Evolutionary conservation across 35 echinoderm and acorn worm species (phyloP), one percentile per base, ranked within the genome.

Genomic region (Lytechinus pictus): DNA sequence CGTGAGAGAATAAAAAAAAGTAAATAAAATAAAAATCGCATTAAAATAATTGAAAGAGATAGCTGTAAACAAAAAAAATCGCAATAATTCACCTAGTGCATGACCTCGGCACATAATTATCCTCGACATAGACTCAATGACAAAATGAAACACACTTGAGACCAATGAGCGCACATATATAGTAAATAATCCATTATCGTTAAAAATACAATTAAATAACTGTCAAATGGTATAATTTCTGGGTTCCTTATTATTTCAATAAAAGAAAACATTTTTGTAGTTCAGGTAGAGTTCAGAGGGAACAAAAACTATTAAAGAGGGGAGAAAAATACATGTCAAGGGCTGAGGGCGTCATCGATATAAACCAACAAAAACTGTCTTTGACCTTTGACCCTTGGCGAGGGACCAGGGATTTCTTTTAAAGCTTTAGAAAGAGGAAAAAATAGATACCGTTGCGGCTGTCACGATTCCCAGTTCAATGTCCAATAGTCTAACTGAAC

Each of bases 391-490:
- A 79, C 66, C 66, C 66, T 24, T 79, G 66, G 66, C 66, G 21
- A 14, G 7, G 21, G 66, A 79, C 16, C 66, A 79, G 66, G n/a
- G 66, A 79, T 44, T 44, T 44, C 2, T 44, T 44, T 44, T 44
- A 79, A n/a, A 79, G n/a, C 19, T 79, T 79, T 16, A 79, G 66
- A 24, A 79, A 24, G 16, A 79, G 19, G 19, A 79, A 24, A 79
- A 79, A 79, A 79, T 24, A 6, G 66, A 79, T 79, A 24, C n/a
- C 66, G n/a, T 24, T 79, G 88, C n/a, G n/a, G n/a, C 11, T 52
- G 88, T 90, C 88, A 90, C 88, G 88, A 44, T 52, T 33, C 88
- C 24, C 88, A 44, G 88, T 90, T 90, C 88, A 90, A 90, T 90
- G 88, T 90, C 88, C 88, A 90, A 90, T 90, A 90, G 10, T 90